Base-by-base conservation (phyloP, 2,797 vertebrate genomes). In the Pipistrellus nathusii region DNA sequence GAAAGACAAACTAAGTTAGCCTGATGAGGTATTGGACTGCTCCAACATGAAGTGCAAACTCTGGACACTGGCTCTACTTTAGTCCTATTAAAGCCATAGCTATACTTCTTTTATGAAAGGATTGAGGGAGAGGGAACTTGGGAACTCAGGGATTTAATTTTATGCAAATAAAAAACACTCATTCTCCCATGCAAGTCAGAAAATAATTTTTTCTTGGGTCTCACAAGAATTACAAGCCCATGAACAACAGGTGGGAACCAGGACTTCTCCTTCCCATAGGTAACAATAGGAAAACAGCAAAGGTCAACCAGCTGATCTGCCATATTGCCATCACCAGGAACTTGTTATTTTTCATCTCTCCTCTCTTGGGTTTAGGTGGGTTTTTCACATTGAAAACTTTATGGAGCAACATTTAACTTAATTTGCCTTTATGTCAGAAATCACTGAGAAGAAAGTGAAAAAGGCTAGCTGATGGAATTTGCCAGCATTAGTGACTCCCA, bases 361-460 rank as follows among this genome's bases (percentile, higher is more conserved):
- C 15, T 76, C 21, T 89, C 38, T 72, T 20, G 59, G 69, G 25
- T 81, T 77, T 85, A 69, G 12, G 75, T 78, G 53, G 6, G 10
- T 78, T 90, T 96, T 91, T 92, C 59, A 55, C 82, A 46, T 17
- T 20, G 8, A 15, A 90, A 11, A 44, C 6, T 88, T 92, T 76
- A 57, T 62, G n/a, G 15, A 69, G 25, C 13, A 82, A 55, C 20
- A 66, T 57, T 93, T 81, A 77, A 35, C 35, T 96, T 66, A 88
- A 83, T 94, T 93, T 95, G 69, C 73, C 81, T 94, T 85, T 78
- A 85, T 88, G 78, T 96, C 69, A 88, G 91, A 91, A 91, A 85
- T 95, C 68, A n/a, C 68, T 21, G 17, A 88, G 48, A 72, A 30
- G 18, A 27, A 95, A 93, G 27, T 44, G 32, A 92, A 97, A 92